A percentile compares a stretch with the other conserved stretches of the same genome.
Conservation (phyloP, 2,888 invertebrate species). For the Sinelater perroti region DNA sequence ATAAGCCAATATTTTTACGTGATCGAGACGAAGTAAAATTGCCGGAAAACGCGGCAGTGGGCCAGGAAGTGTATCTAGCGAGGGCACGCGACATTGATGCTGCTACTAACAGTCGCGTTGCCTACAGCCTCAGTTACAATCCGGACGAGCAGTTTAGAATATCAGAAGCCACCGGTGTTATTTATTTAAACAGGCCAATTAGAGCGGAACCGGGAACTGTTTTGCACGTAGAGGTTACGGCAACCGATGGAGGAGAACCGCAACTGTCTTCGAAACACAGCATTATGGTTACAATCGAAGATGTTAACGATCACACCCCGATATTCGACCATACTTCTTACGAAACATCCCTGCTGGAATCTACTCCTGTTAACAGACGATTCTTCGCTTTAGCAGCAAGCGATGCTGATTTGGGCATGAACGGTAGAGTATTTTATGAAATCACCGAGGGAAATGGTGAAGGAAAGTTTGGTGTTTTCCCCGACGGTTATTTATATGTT, state of each 20-base stretch:
- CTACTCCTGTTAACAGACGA: conserved; percentile 88
- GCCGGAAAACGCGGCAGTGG: conserved; percentile 90
- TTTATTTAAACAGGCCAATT: conserved; percentile 85
- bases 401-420: conserved; percentile 85
- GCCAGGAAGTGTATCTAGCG: conserved; percentile 90
- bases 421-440: conserved; percentile 81
- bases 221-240: conserved; percentile 80
- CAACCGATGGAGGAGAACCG: conserved; percentile 84
- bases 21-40: conserved; percentile 82
- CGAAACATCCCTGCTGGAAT: conserved; percentile 90
- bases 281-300: conserved; percentile 77
- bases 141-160: conserved; percentile 85
- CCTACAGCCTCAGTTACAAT: conserved; percentile 83
- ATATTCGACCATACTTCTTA: conserved; percentile 92
- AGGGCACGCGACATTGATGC: conserved; percentile 88
- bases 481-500: conserved; percentile 92
- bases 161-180: conserved; percentile 85
- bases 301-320: conserved; percentile 96
- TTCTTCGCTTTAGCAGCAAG: conserved; percentile 91
- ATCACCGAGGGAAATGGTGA: conserved; percentile 89
- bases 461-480: conserved; percentile 91
- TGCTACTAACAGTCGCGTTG: conserved; percentile 86
- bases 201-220: conserved; percentile 76
- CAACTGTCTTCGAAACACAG: conserved; percentile 78
- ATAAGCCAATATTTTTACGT: conserved; percentile 83